Evolutionary conservation across 1,140 invertebrate genomes (phyloP).

Genomic region (Caerostris extrusa): DNA sequence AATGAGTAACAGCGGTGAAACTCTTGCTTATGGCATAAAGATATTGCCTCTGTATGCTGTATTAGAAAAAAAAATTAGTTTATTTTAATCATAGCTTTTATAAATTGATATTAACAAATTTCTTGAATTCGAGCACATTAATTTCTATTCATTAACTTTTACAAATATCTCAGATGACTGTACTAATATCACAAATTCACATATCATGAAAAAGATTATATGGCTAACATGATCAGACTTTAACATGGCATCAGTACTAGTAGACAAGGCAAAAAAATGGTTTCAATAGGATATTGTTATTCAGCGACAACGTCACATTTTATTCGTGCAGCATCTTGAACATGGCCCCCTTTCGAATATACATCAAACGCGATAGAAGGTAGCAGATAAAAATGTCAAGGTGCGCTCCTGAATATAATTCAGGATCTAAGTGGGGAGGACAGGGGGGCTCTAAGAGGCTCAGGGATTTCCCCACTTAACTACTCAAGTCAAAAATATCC

Average conservation of each 20-base stretch:
- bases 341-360: background rate
- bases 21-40: too few relatives aligned
- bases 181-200: too few relatives aligned
- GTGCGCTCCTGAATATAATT: constrained; percentile 65
- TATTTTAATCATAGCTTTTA: too few relatives aligned
- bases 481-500: constrained; percentile 76
- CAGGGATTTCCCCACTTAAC: constrained; percentile 76
- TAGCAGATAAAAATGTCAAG: constrained; percentile 63
- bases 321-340: background rate
- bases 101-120: too few relatives aligned
- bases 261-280: background rate
- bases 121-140: too few relatives aligned
- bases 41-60: too few relatives aligned
- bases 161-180: too few relatives aligned
- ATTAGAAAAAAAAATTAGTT: too few relatives aligned
- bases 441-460: constrained; percentile 36
- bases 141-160: too few relatives aligned
- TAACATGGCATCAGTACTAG: background rate
- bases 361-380: constrained; percentile 60
- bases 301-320: background rate
- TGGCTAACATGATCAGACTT: too few relatives aligned
- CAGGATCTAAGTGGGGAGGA: constrained; percentile 49
- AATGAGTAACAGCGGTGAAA: too few relatives aligned
- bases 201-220: too few relatives aligned
- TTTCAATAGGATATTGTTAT: background rate